Conservation (phyloP, 2,888 invertebrate genomes). For the Sialis fuliginosa region DNA sequence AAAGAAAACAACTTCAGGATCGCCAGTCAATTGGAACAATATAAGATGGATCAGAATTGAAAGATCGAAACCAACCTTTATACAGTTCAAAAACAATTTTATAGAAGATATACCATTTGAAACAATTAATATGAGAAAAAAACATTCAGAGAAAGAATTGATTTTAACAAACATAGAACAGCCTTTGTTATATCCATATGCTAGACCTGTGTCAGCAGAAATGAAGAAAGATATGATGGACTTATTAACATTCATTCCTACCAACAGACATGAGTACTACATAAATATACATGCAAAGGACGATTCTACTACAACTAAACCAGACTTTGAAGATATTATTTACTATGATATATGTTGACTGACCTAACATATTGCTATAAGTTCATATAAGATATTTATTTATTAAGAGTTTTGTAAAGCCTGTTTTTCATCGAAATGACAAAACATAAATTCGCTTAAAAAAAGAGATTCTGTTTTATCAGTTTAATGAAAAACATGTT, state of each 20-base stretch:
- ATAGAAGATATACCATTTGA: conserved; percentile 13
- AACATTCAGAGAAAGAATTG: conserved; percentile 10
- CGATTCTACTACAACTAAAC: no score
- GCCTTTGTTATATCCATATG: neutral
- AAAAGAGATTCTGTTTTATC: no score
- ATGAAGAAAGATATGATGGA: conserved; percentile 9
- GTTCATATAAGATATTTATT: no score
- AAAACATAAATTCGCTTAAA: no score
- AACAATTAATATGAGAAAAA: conserved; percentile 12
- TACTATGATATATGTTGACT: no score
- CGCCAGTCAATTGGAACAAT: neutral
- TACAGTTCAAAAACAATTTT: conserved; percentile 13
- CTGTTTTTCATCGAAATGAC: no score
- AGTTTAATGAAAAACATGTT: no score
- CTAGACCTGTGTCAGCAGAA: conserved; percentile 19
- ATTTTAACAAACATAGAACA: neutral
- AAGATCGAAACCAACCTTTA: conserved; percentile 5
- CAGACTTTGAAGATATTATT: no score
- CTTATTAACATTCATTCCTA: conserved; percentile 10
- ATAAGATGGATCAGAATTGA: neutral
- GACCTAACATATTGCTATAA: no score
- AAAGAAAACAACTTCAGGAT: neutral
- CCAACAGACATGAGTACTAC: conserved; percentile 9
- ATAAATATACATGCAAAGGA: no score
- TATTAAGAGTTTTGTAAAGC: no score